Conservation (phyloP, 2,797 vertebrate species). For the Menidia menidia region DNA sequence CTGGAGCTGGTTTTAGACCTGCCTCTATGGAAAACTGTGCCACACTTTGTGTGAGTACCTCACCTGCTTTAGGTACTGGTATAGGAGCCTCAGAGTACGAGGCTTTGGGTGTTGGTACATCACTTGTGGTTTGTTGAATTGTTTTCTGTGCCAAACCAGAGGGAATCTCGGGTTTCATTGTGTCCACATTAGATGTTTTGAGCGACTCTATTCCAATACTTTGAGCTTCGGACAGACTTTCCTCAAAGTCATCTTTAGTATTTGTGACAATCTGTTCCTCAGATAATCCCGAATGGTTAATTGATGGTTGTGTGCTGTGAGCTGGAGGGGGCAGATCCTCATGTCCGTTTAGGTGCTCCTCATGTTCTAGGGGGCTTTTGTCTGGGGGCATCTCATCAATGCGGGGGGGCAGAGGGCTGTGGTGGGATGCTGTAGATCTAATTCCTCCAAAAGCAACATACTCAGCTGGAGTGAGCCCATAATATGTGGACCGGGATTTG, state of each 20-base stretch:
- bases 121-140: constrained; percentile 67
- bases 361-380: constrained; percentile 48
- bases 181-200: constrained; percentile 58
- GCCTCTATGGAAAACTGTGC: constrained; percentile 47
- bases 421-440: constrained; percentile 48
- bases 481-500: constrained; percentile 79
- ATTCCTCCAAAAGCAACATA: constrained; percentile 80
- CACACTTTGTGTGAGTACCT: constrained; percentile 66
- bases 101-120: constrained; percentile 67
- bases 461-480: constrained; percentile 80
- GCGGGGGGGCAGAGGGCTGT: constrained; percentile 36
- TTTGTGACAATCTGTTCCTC: constrained; percentile 27
- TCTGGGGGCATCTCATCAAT: constrained; percentile 35
- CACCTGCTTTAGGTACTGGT: constrained; percentile 73
- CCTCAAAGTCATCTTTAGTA: constrained; percentile 49
- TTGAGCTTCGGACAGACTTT: constrained; percentile 54
- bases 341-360: constrained; percentile 54
- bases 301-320: constrained; percentile 31
- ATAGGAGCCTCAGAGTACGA: constrained; percentile 70
- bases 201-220: constrained; percentile 62
- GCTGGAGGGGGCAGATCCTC: constrained; percentile 24
- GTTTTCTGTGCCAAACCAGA: constrained; percentile 63
- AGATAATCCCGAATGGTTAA: constrained; percentile 25
- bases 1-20: constrained; percentile 35
- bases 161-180: constrained; percentile 59